phyloP scores from a whole-genome alignment of 2,113 vertebrate species.

The Cyprinodon variegatus region DNA sequence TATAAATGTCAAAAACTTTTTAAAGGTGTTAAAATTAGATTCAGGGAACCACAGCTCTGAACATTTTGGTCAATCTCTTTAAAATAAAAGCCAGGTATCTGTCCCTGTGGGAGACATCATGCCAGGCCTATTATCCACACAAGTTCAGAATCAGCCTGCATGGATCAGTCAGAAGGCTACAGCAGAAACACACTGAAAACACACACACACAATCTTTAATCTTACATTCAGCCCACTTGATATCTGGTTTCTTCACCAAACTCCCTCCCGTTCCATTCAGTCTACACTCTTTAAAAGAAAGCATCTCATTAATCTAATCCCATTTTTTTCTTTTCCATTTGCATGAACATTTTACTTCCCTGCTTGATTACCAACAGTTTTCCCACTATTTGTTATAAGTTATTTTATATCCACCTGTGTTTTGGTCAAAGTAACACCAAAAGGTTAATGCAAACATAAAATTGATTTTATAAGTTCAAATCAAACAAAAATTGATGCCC shows the following conservation, averaged over 20 bases:
- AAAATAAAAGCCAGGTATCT: conserved; percentile 9
- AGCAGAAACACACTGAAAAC: conserved; percentile 6
- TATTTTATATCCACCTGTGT: conserved; percentile 13
- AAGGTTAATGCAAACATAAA: background rate
- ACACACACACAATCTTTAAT: conserved; percentile 13
- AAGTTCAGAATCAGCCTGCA: conserved; percentile 24
- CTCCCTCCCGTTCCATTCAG: background rate
- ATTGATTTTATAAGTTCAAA: too few relatives aligned
- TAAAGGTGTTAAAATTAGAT: background rate
- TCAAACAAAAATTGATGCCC: too few relatives aligned
- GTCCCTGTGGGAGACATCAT: conserved; percentile 41
- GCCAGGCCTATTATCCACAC: conserved; percentile 24
- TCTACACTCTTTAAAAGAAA: conserved; percentile 25
- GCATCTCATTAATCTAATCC: conserved; percentile 33
- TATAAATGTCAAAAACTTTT: background rate
- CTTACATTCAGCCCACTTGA: conserved; percentile 36
- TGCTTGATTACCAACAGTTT: conserved; percentile 30
- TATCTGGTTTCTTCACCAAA: conserved; percentile 20
- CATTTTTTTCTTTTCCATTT: conserved; percentile 24
- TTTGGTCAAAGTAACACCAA: conserved; percentile 6
- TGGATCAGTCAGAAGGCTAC: conserved; percentile 21
- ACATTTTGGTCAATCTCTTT: background rate
- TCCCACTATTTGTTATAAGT: conserved; percentile 10
- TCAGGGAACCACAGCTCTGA: background rate
- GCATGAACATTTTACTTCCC: conserved; percentile 22